These are phyloP conservation scores for Orbicella faveolata DNA, from an alignment of 64 coral and sea anemone genomes.

Conservation along the genomic window DNA sequence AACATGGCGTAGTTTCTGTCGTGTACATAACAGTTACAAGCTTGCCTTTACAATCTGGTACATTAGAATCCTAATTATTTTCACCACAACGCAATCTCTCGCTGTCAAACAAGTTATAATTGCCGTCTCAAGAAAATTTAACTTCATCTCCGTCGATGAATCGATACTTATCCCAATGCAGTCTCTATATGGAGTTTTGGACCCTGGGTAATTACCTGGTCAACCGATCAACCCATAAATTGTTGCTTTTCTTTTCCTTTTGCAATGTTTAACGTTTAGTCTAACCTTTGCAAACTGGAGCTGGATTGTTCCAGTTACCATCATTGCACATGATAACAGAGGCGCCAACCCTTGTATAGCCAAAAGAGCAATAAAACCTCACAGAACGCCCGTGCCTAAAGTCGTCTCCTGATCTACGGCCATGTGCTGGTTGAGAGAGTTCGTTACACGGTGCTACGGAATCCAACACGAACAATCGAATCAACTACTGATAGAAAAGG, in stretches of 20 bases:
- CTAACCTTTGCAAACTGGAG: constrained; percentile 25
- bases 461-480: too few species aligned
- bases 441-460: constrained; percentile 3
- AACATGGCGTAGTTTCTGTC: too few species aligned
- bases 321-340: constrained; percentile 7
- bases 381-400: background rate
- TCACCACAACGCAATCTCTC: background rate
- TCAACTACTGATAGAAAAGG: too few species aligned
- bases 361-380: background rate
- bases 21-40: too few species aligned
- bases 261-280: background rate
- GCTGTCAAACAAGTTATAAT: background rate
- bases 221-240: too few species aligned
- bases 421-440: background rate
- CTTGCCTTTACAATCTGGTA: constrained; percentile 24
- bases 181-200: background rate
- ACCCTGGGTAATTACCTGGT: background rate
- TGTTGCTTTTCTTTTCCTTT: background rate
- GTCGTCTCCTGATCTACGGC: background rate
- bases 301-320: constrained; percentile 9
- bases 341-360: background rate
- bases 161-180: background rate
- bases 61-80: background rate
- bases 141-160: background rate
- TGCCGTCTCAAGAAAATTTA: background rate